These are phyloP conservation scores for Diacarnus erythraeanus DNA, from an alignment of 37 sponge, comb jelly and placozoan species.

Conservation along the genomic window DNA sequence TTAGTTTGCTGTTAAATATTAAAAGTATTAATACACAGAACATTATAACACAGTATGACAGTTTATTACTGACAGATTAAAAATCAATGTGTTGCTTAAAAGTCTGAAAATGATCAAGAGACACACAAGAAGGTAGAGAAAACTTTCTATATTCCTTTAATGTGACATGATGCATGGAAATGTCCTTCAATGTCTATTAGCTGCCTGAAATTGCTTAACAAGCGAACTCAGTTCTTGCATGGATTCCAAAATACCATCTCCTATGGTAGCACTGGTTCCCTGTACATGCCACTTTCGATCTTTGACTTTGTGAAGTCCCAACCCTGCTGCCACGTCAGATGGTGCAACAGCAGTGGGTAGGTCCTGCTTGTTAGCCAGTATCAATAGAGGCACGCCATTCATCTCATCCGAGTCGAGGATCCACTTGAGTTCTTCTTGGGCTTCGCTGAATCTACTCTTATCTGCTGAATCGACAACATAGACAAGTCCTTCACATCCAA, in stretches of 20 bases:
- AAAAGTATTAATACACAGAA: no score
- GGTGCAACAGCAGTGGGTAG: constrained; percentile 62
- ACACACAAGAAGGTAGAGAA: no score
- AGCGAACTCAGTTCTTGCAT: constrained; percentile 66
- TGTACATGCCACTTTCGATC: constrained; percentile 83
- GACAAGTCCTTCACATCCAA: constrained; percentile 81
- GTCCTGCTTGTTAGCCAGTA: constrained; percentile 93
- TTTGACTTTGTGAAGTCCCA: constrained; percentile 58
- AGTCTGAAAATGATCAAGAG: no score
- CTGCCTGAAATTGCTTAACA: constrained; percentile 69
- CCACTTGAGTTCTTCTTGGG: constrained; percentile 68
- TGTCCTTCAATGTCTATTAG: no score
- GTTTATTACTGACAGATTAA: no score
- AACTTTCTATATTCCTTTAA: no score
- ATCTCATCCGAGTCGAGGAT: constrained; percentile 74
- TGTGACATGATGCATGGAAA: no score
- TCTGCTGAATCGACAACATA: constrained; percentile 89
- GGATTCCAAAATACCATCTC: constrained; percentile 78
- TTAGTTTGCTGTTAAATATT: no score
- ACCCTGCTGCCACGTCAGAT: constrained; percentile 55
- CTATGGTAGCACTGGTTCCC: constrained; percentile 76
- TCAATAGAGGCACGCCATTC: constrained; percentile 75
- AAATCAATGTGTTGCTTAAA: no score
- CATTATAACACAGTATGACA: no score
- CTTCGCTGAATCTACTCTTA: constrained; percentile 37